These are phyloP conservation scores for Phaethon lepturus DNA, from an alignment of 2,113 vertebrate genomes.

Conservation along the genomic window DNA sequence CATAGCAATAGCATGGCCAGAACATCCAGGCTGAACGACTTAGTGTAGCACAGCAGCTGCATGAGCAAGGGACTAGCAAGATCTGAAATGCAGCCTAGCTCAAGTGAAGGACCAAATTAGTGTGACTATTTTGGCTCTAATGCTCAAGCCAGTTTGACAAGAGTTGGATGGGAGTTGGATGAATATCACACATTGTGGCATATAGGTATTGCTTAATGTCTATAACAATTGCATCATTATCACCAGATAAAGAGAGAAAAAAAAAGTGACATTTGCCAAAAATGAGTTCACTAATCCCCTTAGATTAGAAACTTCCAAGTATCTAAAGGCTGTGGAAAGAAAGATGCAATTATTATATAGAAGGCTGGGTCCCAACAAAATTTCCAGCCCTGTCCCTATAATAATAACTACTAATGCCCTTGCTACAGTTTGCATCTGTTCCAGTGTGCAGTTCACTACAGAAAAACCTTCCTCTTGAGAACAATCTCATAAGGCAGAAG, in stretches of 20 bases:
- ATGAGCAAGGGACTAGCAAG: background rate
- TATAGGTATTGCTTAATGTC: background rate
- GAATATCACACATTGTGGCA: background rate
- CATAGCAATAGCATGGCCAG: background rate
- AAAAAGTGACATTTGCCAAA: conserved; percentile 9
- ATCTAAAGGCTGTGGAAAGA: background rate
- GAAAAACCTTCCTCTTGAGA: conserved; percentile 52
- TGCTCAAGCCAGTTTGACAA: background rate
- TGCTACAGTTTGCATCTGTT: conserved; percentile 52
- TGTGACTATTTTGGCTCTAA: background rate
- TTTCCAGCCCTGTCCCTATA: conserved; percentile 28
- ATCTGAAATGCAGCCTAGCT: background rate
- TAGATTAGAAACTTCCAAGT: conserved; percentile 20
- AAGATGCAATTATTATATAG: background rate
- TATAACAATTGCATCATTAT: background rate
- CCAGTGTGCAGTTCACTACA: conserved; percentile 13
- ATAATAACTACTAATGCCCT: conserved; percentile 64
- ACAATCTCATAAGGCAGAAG: conserved; percentile 62
- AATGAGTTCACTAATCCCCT: conserved; percentile 29
- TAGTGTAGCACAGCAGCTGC: background rate
- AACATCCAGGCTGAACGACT: background rate
- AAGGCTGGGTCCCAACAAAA: conserved; percentile 23
- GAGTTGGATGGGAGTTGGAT: background rate
- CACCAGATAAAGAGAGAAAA: background rate
- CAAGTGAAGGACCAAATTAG: background rate